Base-by-base conservation (phyloP, 2,888 invertebrate species). In the Thalpophila matura region DNA sequence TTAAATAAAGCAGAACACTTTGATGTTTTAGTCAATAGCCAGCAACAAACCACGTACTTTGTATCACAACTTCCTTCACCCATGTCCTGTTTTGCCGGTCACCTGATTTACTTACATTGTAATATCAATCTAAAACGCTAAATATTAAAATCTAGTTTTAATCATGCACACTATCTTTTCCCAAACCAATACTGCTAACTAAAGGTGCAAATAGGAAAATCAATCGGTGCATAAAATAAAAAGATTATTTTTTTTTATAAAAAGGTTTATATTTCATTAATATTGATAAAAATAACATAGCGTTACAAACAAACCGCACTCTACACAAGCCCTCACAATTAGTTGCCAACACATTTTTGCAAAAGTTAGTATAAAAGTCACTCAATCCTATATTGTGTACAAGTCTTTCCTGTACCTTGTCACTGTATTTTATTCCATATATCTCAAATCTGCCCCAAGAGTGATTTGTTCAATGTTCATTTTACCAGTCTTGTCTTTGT, bases 261-360 rank as follows among this genome's bases (percentile, higher is more conserved):
- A 14, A 31, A 35, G 7, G 6, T 56, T 66, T 68, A 66, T 63
- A 24, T 27, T 45, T 27, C 4, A 18, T 33, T 27, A 37, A 63
- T n/a, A n/a, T 10, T 31, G 22, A 33, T 9, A 29, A 12, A 38
- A 3, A 31, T 31, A 45, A 18, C 29, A 2, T 20, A 31, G 10
- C 31, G 1, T 24, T 37, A 35, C 20, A 67, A 18, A 14, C 37
- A 61, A 46, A 42, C 55, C 50, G 6, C 26, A 26, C 29, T 53
- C 55, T 47, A 45, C 18, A 46, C 26, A 62, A 76, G 73, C 79
- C 57, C 31, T 51, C 40, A 31, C 16, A 49, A 72, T 77, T 76
- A 76, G 50, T 73, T 65, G 66, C 56, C 56, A 54, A 35, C 10
- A 56, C 42, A 70, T 16, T 61, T 10, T 55, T 33, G 38, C 27